Conservation (phyloP, 2,888 invertebrate species). For the Leistus spinibarbis region DNA sequence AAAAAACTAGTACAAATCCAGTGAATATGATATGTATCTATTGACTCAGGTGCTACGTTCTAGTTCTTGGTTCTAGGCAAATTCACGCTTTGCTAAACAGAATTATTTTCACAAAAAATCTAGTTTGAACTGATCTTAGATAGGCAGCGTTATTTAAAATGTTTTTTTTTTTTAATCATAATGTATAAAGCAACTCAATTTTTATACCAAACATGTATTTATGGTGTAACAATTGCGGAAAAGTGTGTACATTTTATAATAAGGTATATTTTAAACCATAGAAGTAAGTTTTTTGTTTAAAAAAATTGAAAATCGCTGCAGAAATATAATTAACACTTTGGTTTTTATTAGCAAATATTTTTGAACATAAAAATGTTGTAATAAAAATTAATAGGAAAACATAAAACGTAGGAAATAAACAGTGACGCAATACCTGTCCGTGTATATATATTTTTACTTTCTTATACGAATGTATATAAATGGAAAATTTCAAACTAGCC, state of each 20-base stretch:
- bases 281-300: no score
- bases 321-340: no score
- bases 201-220: neutral
- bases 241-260: neutral
- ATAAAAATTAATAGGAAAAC: no score
- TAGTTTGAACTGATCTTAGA: neutral
- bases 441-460: no score
- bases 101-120: neutral
- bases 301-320: no score
- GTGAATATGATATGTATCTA: neutral
- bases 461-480: no score
- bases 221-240: neutral
- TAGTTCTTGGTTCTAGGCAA: neutral
- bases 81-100: neutral
- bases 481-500: no score
- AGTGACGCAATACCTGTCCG: no score
- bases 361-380: no score
- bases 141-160: neutral
- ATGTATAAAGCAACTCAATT: neutral
- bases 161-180: no score
- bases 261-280: neutral
- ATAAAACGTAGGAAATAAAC: no score
- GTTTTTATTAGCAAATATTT: no score
- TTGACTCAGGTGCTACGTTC: conserved; percentile 2
- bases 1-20: neutral